A percentile compares a stretch with the other conserved stretches of the same genome.
Evolutionary conservation across 2,113 vertebrate species (phyloP).

Genomic region (human): GRCh38 chr3:101592001-101592500

Average conservation of each 20-base stretch:
- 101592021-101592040: background rate
- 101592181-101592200: background rate
- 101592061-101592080: background rate
- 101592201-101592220: background rate
- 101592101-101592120: background rate
- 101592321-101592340: background rate
- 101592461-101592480: background rate
- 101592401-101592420: background rate
- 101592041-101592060: conserved; percentile 15
- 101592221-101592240: background rate
- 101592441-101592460: background rate
- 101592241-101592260: too few species aligned
- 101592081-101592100: background rate
- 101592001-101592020: background rate
- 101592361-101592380: background rate
- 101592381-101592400: background rate
- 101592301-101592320: too few species aligned
- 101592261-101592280: too few species aligned
- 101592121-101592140: background rate
- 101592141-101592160: too few species aligned
- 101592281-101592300: background rate
- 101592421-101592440: background rate
- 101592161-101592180: too few species aligned
- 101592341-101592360: background rate
- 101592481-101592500: background rate